phyloP scores from a whole-genome alignment of 2,113 vertebrate species.

The Chaetura pelagica region DNA sequence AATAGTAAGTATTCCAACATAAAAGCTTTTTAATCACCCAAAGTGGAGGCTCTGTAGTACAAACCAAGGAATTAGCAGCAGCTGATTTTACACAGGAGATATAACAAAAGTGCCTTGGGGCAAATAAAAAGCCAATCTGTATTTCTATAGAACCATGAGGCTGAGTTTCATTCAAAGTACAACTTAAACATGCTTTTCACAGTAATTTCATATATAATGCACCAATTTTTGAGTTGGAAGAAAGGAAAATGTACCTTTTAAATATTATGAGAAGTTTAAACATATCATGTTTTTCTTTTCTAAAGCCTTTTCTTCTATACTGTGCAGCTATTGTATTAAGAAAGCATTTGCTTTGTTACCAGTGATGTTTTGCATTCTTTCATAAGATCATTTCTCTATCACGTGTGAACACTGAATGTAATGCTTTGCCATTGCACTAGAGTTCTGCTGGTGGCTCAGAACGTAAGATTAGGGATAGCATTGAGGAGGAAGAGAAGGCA shows the following conservation, averaged over 20 bases:
- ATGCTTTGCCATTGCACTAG: not conserved
- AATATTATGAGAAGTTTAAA: not conserved
- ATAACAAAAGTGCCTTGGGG: slow-evolving; percentile 31
- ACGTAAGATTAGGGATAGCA: not conserved
- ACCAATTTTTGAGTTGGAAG: not conserved
- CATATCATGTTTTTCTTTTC: not conserved
- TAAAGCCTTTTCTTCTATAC: not conserved
- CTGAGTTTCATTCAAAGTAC: not conserved
- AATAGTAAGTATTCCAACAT: slow-evolving; percentile 1
- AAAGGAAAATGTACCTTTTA: not conserved
- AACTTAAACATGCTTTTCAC: slow-evolving; percentile 7
- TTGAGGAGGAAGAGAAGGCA: not conserved
- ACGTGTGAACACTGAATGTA: not conserved
- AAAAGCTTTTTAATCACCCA: slow-evolving; percentile 48
- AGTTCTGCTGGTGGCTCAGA: not conserved
- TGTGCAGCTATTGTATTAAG: not conserved
- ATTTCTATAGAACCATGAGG: not conserved
- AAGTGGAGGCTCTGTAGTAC: slow-evolving; percentile 30
- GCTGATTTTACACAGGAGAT: slow-evolving; percentile 25
- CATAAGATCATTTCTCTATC: not conserved
- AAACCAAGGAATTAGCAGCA: slow-evolving; percentile 56
- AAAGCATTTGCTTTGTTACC: not conserved
- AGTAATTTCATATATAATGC: not conserved
- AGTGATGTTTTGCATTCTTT: not conserved
- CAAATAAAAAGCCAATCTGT: slow-evolving; percentile 37